A percentile compares a stretch with the other conserved stretches of the same genome.
Evolutionary conservation across 2,797 vertebrate species (phyloP).

Genomic region (Clamator glandarius): DNA sequence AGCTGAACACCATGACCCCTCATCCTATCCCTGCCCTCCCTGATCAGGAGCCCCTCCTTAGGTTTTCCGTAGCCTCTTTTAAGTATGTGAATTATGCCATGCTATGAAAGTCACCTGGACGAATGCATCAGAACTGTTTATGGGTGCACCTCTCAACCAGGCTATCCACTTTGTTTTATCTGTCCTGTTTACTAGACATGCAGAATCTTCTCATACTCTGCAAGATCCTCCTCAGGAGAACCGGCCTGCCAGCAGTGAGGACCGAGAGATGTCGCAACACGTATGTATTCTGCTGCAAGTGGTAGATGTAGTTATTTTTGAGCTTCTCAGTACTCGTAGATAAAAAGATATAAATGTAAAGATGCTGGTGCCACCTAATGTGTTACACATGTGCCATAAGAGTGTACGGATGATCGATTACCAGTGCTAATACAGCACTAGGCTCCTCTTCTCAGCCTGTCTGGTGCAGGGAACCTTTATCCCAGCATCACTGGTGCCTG

Average conservation of each 20-base stretch:
- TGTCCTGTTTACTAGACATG: neutral
- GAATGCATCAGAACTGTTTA: neutral
- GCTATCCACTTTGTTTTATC: neutral
- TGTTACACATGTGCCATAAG: fast-evolving
- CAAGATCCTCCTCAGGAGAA: constrained; percentile 68
- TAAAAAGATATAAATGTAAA: neutral
- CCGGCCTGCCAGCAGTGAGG: constrained; percentile 45
- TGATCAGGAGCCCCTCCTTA: no score
- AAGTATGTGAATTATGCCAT: no score
- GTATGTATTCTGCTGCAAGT: neutral
- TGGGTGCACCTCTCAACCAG: neutral
- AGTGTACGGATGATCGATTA: neutral
- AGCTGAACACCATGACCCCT: no score
- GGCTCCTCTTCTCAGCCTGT: neutral
- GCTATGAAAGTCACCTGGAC: no score
- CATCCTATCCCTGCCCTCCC: no score
- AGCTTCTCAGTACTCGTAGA: neutral
- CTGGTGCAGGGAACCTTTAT: neutral
- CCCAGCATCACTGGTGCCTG: neutral
- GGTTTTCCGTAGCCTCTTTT: no score
- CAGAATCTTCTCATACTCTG: constrained; percentile 55
- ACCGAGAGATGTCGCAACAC: constrained; percentile 58
- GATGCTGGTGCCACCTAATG: fast-evolving
- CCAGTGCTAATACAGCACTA: neutral
- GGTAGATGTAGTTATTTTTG: fast-evolving